Evolutionary conservation across 2,797 vertebrate genomes (phyloP), one percentile per base, ranked within the genome.

Genomic region (Manis pentadactyla): DNA sequence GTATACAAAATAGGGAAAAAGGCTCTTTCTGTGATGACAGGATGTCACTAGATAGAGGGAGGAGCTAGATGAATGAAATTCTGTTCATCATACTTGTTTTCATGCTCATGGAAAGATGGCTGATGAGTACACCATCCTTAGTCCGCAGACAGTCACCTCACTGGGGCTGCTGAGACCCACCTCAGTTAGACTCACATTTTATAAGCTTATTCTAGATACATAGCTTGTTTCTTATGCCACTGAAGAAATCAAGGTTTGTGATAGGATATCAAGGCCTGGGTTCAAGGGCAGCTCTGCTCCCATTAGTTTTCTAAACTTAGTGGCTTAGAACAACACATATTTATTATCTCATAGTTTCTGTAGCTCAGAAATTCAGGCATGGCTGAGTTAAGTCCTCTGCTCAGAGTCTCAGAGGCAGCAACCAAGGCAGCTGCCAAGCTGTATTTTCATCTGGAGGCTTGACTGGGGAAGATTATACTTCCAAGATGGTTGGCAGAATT

Each of bases 241-340:
- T 53, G 12, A 93, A 92, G 57, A 90, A 78, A 75, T 74, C 57
- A 92, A 93, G 19, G 4, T 66, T 95, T 75, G 63, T 85, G 39
- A 17, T 25, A 77, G 66, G 51, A 37, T 84, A 79, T 46, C 46
- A 46, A 46, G 46, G 73, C 19, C 25, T 46, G 17, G 7, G 57
- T 64, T 75, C n/a, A 77, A 42, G 25, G 73, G 12, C 59, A 78
- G 2, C n/a, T 91, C 37, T 90, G 51, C 42, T 84, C 92, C 29
- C 14, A 11, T 84, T 84, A 55, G 21, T 55, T 55, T 39, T 46
- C 25, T 31, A 68, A 90, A 42, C 34, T 34, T 29, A n/a, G 27
- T 42, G 64, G 13, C 55, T 93, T 93, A 29, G 55, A 17, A 68
- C 51, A 77, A 61, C 29, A 51, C 1, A 37, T 6, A 49, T 63